Evolutionary conservation across 64 coral and sea anemone genomes (phyloP).

Genomic region (Stichodactyla mertensii): DNA sequence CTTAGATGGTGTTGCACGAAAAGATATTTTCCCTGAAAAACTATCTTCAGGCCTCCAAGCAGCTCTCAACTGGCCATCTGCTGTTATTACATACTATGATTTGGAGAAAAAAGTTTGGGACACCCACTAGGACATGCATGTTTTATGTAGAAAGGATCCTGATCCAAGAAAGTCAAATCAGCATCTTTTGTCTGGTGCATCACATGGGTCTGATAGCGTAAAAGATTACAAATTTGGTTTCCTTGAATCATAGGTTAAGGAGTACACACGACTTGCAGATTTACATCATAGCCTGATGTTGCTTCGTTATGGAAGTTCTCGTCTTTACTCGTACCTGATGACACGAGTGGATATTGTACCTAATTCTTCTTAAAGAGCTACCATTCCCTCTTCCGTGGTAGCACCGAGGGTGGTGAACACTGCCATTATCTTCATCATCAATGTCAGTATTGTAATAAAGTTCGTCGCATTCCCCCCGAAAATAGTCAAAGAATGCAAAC

Average conservation of each 20-base stretch:
- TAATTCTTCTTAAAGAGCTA: conserved; percentile 1
- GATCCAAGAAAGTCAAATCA: conserved; percentile 42
- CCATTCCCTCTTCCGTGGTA: conserved; percentile 49
- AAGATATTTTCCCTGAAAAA: conserved; percentile 14
- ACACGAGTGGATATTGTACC: conserved; percentile 62
- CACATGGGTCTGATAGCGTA: conserved; percentile 26
- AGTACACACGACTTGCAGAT: conserved; percentile 45
- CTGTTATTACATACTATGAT: conserved; percentile 34
- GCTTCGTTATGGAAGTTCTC: conserved; percentile 64
- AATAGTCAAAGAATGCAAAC: no score
- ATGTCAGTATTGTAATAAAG: conserved; percentile 11
- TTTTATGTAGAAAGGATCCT: conserved; percentile 55
- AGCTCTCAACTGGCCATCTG: conserved; percentile 21
- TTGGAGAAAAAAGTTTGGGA: conserved; percentile 62
- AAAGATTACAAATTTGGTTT: conserved; percentile 63
- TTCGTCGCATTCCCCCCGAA: no score
- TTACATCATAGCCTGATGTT: conserved; percentile 58
- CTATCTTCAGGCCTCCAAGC: background rate
- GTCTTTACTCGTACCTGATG: conserved; percentile 58
- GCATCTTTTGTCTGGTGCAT: conserved; percentile 10
- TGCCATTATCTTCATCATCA: conserved; percentile 30
- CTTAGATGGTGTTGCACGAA: conserved; percentile 40
- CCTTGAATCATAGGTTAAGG: conserved; percentile 29
- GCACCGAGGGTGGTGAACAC: conserved; percentile 63
- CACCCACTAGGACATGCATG: conserved; percentile 51